Conservation (phyloP, 1,140 invertebrate species). For the Drosophila pectinifera region DNA sequence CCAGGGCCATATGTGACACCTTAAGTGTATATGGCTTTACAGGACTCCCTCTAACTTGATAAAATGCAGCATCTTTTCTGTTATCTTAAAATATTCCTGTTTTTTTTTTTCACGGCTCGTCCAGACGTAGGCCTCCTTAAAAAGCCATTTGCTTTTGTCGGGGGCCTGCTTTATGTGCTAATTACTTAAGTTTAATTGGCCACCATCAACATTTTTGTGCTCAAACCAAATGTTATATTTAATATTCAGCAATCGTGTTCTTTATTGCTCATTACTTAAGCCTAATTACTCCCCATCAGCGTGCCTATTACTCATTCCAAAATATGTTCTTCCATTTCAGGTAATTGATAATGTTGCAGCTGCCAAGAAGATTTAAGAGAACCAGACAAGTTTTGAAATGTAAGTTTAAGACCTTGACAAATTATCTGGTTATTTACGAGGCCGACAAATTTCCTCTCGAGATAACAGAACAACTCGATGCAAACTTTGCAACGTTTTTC, state of each 20-base stretch:
- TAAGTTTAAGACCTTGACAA: conserved; percentile 46
- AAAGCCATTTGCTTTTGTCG: background rate
- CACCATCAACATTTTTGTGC: background rate
- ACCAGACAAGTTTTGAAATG: conserved; percentile 26
- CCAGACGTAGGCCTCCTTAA: background rate
- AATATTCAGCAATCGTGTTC: conserved; percentile 8
- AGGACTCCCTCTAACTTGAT: conserved; percentile 9
- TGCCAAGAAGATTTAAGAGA: conserved; percentile 4
- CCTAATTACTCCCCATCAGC: conserved; percentile 1
- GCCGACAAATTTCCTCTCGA: conserved; percentile 20
- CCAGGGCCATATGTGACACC: conserved; percentile 38
- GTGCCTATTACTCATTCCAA: conserved; percentile 1
- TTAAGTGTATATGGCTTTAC: conserved; percentile 26
- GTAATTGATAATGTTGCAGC: conserved; percentile 24
- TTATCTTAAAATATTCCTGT: background rate
- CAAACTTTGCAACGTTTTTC: conserved; percentile 33
- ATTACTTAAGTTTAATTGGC: conserved; percentile 11
- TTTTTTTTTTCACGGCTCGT: background rate
- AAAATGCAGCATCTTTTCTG: conserved; percentile 1
- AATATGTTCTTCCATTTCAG: conserved; percentile 10
- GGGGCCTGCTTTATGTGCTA: background rate
- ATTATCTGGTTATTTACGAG: conserved; percentile 51
- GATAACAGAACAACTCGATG: conserved; percentile 42
- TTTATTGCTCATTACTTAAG: conserved; percentile 15
- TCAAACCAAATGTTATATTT: conserved; percentile 1